phyloP scores from a whole-genome alignment of 2,113 vertebrate genomes.

The Elephas maximus region DNA sequence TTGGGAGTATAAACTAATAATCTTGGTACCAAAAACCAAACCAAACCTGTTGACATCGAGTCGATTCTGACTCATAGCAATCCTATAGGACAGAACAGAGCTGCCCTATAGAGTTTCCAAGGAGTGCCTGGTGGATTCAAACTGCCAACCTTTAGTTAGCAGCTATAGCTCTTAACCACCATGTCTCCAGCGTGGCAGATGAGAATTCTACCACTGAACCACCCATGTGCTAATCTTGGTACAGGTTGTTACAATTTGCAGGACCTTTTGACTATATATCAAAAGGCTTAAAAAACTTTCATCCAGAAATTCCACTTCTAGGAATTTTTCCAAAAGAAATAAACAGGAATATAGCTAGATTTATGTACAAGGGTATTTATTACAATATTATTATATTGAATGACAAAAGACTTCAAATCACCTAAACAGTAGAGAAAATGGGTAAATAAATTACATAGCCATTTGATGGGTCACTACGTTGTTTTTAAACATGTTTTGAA shows the following conservation, averaged over 20 bases:
- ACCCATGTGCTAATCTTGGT: neutral
- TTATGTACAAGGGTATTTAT: neutral
- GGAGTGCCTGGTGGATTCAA: too few species aligned
- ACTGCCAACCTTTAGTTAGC: too few species aligned
- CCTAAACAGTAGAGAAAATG: neutral
- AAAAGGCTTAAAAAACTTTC: constrained; percentile 18
- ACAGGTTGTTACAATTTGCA: neutral
- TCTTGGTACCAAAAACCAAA: too few species aligned
- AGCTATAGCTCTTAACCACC: too few species aligned
- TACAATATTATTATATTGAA: constrained; percentile 39
- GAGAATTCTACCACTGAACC: too few species aligned
- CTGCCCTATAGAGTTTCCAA: too few species aligned
- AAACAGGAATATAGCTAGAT: neutral
- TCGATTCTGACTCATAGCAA: too few species aligned
- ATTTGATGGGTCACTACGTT: neutral
- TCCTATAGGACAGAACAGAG: too few species aligned
- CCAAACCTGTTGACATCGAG: too few species aligned
- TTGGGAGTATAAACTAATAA: neutral
- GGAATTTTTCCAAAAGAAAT: constrained; percentile 50
- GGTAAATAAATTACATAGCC: constrained; percentile 27
- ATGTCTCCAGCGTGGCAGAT: too few species aligned
- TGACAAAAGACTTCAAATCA: constrained; percentile 26
- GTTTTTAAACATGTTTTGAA: constrained; percentile 29
- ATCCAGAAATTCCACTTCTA: neutral
- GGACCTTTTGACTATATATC: neutral